Evolutionary conservation across 1,140 invertebrate genomes (phyloP).

Genomic region (Aphelenchoides fujianensis): DNA sequence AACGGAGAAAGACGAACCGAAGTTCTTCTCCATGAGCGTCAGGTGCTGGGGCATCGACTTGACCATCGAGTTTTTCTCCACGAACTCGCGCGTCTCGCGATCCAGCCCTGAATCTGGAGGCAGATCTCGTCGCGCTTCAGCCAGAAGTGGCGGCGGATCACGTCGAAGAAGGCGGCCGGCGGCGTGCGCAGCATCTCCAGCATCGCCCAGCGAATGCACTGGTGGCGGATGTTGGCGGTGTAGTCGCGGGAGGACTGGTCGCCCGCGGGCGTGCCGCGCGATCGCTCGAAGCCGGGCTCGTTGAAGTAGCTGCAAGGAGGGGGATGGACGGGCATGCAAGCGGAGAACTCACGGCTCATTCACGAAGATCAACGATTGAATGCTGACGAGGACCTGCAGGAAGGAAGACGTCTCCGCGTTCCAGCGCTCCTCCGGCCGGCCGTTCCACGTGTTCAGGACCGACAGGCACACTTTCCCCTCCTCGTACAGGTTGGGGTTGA

Average conservation of each 20-base stretch:
- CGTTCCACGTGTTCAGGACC: slow-evolving; percentile 93
- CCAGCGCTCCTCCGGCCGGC: slow-evolving; percentile 90
- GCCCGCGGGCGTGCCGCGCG: slow-evolving; percentile 77
- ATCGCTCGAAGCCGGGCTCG: slow-evolving; percentile 89
- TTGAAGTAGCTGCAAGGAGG: slow-evolving; percentile 70
- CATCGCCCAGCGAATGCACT: slow-evolving; percentile 91
- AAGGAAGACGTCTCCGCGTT: slow-evolving; percentile 92
- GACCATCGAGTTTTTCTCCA: slow-evolving; percentile 9
- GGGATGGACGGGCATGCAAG: background rate
- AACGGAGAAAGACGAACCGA: too few relatives aligned
- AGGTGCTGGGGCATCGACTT: slow-evolving; percentile 5
- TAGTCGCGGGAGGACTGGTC: slow-evolving; percentile 72
- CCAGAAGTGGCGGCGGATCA: slow-evolving; percentile 88
- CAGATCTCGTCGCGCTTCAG: slow-evolving; percentile 85
- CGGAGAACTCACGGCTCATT: slow-evolving; percentile 75
- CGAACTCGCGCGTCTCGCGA: slow-evolving; percentile 68
- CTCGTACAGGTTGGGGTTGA: slow-evolving; percentile 91
- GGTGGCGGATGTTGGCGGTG: slow-evolving; percentile 89
- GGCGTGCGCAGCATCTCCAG: slow-evolving; percentile 84
- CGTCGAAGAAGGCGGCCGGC: slow-evolving; percentile 87
- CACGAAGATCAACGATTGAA: slow-evolving; percentile 88
- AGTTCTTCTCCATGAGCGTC: slow-evolving; percentile 13
- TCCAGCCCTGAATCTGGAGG: slow-evolving; percentile 81
- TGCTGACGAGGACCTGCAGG: slow-evolving; percentile 88
- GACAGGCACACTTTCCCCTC: slow-evolving; percentile 94